Evolutionary conservation across 2,113 vertebrate genomes (phyloP).

Genomic region (Serilophus lunatus): DNA sequence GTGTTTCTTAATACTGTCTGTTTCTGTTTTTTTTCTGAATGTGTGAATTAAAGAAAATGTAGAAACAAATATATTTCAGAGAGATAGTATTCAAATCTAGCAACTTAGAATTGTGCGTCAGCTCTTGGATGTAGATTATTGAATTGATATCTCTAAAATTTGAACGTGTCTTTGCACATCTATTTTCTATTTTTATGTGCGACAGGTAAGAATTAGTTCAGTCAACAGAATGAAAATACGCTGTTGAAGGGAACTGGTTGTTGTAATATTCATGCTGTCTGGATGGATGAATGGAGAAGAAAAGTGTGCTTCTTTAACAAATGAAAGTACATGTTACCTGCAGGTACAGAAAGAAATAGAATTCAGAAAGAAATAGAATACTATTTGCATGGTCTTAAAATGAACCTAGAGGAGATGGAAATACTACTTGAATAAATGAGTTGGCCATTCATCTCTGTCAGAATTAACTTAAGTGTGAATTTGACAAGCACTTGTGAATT

Average conservation of each 20-base stretch:
- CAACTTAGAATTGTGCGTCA: not conserved
- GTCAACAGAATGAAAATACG: not conserved
- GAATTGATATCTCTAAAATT: not conserved
- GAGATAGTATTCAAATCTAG: not conserved
- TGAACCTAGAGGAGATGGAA: not conserved
- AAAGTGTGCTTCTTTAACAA: not conserved
- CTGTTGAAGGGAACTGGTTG: not conserved
- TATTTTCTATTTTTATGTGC: not conserved
- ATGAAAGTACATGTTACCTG: not conserved
- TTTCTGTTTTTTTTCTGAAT: not conserved
- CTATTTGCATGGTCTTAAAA: not conserved
- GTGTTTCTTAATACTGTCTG: not conserved
- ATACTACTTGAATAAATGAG: not conserved
- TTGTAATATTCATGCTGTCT: not conserved
- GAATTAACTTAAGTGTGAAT: not conserved
- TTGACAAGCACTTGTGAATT: not conserved
- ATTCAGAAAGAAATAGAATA: not conserved
- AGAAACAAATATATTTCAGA: not conserved
- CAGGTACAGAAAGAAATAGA: not conserved
- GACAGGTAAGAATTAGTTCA: not conserved
- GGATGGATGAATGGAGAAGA: accelerated
- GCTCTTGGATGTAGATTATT: not conserved
- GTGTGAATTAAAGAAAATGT: conserved; percentile 8
- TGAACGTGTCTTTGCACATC: not conserved
- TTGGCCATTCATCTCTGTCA: not conserved